Base-by-base conservation (phyloP, 1,140 invertebrate genomes). In the Anthonomus grandis region DNA sequence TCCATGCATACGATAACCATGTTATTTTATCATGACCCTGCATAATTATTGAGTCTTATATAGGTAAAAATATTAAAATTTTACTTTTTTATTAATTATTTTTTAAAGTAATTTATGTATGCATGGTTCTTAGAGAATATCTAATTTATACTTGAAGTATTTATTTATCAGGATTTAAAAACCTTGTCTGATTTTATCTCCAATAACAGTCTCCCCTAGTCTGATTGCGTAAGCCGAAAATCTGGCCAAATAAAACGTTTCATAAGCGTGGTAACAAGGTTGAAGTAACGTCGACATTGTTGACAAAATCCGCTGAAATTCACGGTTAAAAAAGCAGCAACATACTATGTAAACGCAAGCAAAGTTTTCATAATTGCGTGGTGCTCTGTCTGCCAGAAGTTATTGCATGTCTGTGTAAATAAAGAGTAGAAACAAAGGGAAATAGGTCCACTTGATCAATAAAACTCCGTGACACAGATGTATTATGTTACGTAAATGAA, bases 381-480 rank as follows among this genome's bases (percentile, higher is more conserved):
- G 22, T 18, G 12, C 4, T 24, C 8, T n/a, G 18, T 45, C 18
- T 24, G 4, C 8, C 42, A 45, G 25, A 45, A 23, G 12, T 45
- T 23, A 45, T 45, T n/a, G 8, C 19, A 45, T 45, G 19, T 24
- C 42, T 23, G 42, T 45, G 42, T 45, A 45, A 45, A 24, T 45
- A 45, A 45, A 45, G 22, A 45, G 18, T 23, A 45, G 19, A 23
- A 19, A 48, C 31, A 46, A 21, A 23, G 42, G 42, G 9, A 18
- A 45, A 45, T 23, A 45, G 42, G 42, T 23, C 22, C 42, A 18
- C 46, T 48, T 48, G 27, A 48, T 48, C 46, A 48, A 48, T 48
- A 48, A n/a, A 34, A 48, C 46, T 48, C 36, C 46, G 46, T 34
- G 24, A 48, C 46, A 48, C 3, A 48, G 46, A 48, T 48, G 46